These are phyloP conservation scores for Opisthocomus hoazin DNA, from an alignment of 2,113 vertebrate species.

Conservation along the genomic window DNA sequence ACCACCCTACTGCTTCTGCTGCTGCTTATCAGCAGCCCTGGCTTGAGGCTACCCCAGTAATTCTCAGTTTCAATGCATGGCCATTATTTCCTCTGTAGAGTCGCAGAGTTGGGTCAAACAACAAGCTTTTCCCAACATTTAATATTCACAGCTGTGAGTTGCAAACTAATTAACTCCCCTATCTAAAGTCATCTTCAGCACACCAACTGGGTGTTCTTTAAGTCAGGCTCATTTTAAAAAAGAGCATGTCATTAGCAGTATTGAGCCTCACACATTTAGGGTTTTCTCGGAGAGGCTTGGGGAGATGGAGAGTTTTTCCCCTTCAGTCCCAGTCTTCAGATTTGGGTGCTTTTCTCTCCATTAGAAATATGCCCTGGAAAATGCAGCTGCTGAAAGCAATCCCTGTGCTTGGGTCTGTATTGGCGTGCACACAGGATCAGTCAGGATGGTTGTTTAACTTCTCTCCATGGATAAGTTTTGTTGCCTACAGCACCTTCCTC, in stretches of 20 bases:
- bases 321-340: neutral
- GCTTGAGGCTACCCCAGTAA: constrained; percentile 3
- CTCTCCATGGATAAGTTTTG: neutral
- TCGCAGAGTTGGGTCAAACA: neutral
- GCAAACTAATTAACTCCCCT: constrained; percentile 7
- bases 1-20: neutral
- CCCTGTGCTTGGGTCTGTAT: neutral
- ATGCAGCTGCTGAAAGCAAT: neutral
- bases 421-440: neutral
- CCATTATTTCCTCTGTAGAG: constrained; percentile 13
- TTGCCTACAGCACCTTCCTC: neutral
- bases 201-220: neutral
- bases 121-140: neutral
- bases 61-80: neutral
- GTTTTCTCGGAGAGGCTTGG: neutral
- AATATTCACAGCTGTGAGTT: neutral
- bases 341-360: neutral
- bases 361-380: neutral
- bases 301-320: neutral
- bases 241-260: neutral
- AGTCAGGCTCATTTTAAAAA: neutral
- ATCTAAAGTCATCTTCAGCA: constrained; percentile 11
- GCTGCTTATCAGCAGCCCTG: constrained; percentile 37
- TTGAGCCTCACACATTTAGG: neutral
- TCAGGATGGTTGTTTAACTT: neutral